A percentile compares a stretch with the other conserved stretches of the same genome.
Conservation (phyloP, 2,113 vertebrate species). For the Petaurus breviceps region DNA sequence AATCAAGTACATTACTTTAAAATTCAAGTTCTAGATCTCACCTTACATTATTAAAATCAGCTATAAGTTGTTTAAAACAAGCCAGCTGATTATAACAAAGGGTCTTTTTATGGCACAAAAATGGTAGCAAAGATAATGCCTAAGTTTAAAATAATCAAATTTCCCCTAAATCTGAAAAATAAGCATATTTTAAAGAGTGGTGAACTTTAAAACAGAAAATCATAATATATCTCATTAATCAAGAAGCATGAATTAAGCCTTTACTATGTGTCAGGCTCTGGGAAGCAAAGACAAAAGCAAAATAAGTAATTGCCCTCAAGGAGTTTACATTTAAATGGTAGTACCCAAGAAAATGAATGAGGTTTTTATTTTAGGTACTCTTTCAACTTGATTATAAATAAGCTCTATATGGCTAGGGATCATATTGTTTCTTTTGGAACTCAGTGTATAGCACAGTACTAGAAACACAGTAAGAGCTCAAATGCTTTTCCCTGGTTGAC, state of each 20-base stretch:
- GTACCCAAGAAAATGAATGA: not conserved
- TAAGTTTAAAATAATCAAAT: not conserved
- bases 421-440: not conserved
- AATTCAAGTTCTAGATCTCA: slow-evolving; percentile 24
- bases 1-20: slow-evolving; percentile 55
- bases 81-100: not conserved
- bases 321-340: not conserved
- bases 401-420: not conserved
- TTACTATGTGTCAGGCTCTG: not conserved
- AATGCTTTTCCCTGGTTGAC: not conserved
- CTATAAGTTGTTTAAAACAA: slow-evolving; percentile 4
- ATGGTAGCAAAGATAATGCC: not conserved
- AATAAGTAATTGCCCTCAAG: not conserved
- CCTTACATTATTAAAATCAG: not conserved
- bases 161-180: not conserved
- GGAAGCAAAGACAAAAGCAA: not conserved
- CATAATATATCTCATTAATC: not conserved
- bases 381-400: not conserved
- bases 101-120: slow-evolving; percentile 29
- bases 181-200: not conserved
- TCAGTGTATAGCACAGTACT: not conserved
- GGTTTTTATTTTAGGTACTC: not conserved
- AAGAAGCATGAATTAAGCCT: not conserved
- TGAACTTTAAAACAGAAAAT: not conserved
- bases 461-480: not conserved